A percentile compares a stretch with the other conserved stretches of the same genome.
Conservation (phyloP, 2,888 invertebrate genomes). For the Metallyticus violacea region DNA sequence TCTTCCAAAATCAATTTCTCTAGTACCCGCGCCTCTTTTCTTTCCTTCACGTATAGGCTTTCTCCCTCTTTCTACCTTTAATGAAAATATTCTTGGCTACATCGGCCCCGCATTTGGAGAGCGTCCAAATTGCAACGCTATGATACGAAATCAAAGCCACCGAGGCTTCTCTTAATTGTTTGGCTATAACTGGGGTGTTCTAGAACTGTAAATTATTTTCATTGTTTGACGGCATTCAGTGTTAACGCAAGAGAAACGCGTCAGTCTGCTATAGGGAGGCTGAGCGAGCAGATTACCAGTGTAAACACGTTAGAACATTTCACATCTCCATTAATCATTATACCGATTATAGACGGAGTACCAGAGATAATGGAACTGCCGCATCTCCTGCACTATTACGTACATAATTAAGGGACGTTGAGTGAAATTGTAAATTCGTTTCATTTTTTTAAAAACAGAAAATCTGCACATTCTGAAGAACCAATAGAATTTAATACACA, state of each 20-base stretch:
- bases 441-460: too few relatives aligned
- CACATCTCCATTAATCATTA: neutral
- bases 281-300: neutral
- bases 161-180: neutral
- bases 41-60: neutral
- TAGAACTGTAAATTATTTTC: neutral
- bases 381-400: neutral
- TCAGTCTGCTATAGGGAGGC: neutral
- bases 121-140: neutral
- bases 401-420: neutral
- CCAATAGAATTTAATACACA: too few relatives aligned
- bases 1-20: neutral
- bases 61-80: neutral
- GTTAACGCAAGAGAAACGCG: neutral
- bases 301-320: neutral
- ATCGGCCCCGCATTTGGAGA: constrained; percentile 4
- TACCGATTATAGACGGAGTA: neutral
- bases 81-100: constrained; percentile 14
- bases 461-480: too few relatives aligned
- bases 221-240: neutral
- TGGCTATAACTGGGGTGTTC: neutral
- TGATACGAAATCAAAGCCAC: neutral
- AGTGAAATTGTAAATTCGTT: neutral
- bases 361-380: neutral
- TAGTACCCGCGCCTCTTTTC: neutral